Evolutionary conservation across 2,797 vertebrate species (phyloP).

Genomic region (Dipus sagitta): DNA sequence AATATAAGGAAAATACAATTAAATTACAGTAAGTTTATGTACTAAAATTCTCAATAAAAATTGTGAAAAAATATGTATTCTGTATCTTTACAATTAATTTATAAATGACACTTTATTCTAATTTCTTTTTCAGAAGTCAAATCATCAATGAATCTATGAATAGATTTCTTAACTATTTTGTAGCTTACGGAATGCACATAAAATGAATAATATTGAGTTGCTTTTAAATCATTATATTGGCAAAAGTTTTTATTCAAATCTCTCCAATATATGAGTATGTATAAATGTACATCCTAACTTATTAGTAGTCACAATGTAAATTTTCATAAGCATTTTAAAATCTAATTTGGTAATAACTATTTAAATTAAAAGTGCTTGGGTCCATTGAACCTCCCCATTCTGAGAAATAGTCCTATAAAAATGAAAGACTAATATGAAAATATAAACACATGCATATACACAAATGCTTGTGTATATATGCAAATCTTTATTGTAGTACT

Average conservation of each 20-base stretch:
- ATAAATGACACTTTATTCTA: background rate
- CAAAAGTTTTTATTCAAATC: background rate
- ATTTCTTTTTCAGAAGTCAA: background rate
- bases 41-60: no score
- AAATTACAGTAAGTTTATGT: no score
- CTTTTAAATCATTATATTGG: background rate
- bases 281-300: background rate
- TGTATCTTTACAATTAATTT: background rate
- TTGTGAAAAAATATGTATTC: background rate
- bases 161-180: background rate
- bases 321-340: background rate
- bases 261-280: background rate
- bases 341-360: background rate
- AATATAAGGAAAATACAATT: no score
- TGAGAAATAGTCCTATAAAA: background rate
- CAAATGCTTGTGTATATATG: no score
- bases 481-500: background rate
- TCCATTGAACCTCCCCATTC: background rate
- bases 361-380: slow-evolving; percentile 25
- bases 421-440: background rate
- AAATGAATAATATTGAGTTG: slow-evolving; percentile 7
- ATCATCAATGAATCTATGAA: background rate
- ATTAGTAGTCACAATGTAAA: slow-evolving; percentile 11
- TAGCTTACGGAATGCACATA: background rate
- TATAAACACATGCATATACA: background rate